phyloP scores from a whole-genome alignment of 2,113 vertebrate species.

The Perca fluviatilis region DNA sequence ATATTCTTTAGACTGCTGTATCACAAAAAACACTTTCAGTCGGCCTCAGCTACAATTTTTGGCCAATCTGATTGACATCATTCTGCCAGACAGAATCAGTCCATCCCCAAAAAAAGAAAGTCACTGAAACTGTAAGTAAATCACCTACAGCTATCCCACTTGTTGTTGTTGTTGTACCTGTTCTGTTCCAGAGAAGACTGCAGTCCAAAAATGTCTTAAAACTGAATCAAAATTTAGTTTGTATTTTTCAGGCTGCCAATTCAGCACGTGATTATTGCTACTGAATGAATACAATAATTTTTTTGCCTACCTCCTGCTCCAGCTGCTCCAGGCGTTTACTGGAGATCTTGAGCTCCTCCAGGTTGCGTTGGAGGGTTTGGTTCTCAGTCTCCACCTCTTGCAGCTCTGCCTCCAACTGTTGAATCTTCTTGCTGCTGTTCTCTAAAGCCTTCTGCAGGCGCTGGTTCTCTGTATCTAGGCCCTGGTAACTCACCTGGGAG shows the following conservation, averaged over 20 bases:
- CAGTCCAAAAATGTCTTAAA: background rate
- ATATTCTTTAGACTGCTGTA: background rate
- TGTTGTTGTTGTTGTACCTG: background rate
- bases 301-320: constrained; percentile 87
- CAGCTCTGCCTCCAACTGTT: constrained; percentile 93
- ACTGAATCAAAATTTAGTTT: background rate
- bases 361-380: constrained; percentile 91
- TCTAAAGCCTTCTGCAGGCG: constrained; percentile 96
- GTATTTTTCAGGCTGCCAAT: background rate
- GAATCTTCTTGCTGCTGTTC: constrained; percentile 97
- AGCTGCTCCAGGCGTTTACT: constrained; percentile 96
- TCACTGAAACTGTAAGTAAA: constrained; percentile 11
- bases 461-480: constrained; percentile 97
- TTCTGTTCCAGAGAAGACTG: background rate
- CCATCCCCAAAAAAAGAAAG: constrained; percentile 16
- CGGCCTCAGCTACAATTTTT: constrained; percentile 4
- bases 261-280: background rate
- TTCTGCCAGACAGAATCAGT: constrained; percentile 48
- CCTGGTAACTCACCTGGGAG: constrained; percentile 92
- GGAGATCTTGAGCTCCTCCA: constrained; percentile 98
- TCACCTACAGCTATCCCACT: constrained; percentile 1
- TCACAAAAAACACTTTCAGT: background rate
- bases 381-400: constrained; percentile 96
- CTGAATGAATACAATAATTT: background rate
- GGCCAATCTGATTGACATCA: constrained; percentile 35